Percentiles rank a stretch among this genome's conserved stretches.
Conservation (phyloP, 2,797 vertebrate genomes). For the Urophycis tenuis region DNA sequence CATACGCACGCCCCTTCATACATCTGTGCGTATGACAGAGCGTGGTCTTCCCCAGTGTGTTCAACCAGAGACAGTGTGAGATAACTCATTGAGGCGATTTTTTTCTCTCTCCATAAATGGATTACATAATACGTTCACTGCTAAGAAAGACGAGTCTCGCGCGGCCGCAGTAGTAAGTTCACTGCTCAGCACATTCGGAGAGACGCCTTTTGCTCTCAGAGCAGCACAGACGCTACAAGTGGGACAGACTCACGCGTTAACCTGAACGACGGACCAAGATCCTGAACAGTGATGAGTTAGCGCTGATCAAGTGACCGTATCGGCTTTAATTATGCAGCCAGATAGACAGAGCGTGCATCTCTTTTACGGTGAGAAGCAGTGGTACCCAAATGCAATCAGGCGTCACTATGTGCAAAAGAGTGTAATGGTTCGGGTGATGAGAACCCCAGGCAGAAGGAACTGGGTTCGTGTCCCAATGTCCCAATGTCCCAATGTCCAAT, state of each 20-base stretch:
- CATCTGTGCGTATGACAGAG: background rate
- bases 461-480: too few species aligned
- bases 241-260: too few species aligned
- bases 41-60: slow-evolving; percentile 1
- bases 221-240: slow-evolving; percentile 4
- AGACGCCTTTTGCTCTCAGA: background rate
- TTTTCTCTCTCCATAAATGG: background rate
- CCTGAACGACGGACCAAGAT: too few species aligned
- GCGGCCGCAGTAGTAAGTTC: background rate
- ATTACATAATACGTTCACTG: slow-evolving; percentile 13
- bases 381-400: background rate
- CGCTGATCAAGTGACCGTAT: too few species aligned
- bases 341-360: background rate
- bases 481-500: background rate
- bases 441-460: background rate
- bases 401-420: background rate
- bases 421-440: background rate
- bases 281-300: too few species aligned
- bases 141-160: background rate
- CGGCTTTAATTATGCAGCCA: too few species aligned
- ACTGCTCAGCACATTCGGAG: slow-evolving; percentile 11
- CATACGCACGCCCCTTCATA: slow-evolving; percentile 2
- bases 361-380: background rate
- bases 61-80: background rate
- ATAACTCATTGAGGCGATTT: background rate